A percentile compares a stretch with the other conserved stretches of the same genome.
These are phyloP conservation scores for Lophotriccus pileatus DNA, from an alignment of 2,797 vertebrate genomes.

Conservation along the genomic window DNA sequence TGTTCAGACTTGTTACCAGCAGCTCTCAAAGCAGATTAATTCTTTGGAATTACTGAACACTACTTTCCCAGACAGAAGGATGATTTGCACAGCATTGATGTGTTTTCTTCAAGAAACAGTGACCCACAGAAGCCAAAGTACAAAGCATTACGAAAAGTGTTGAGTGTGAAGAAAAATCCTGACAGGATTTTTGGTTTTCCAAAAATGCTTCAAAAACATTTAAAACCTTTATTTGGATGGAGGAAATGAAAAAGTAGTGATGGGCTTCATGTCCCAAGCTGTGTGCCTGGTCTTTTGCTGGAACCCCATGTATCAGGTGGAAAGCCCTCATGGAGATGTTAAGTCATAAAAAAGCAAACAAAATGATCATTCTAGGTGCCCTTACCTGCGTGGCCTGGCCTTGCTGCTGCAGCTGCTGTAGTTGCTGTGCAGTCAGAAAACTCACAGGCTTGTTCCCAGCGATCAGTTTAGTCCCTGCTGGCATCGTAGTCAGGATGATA, in stretches of 20 bases:
- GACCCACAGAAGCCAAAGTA: background rate
- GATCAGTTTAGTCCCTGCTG: conserved; percentile 94
- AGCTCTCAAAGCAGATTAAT: background rate
- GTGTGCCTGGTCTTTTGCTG: background rate
- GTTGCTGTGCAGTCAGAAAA: conserved; percentile 95
- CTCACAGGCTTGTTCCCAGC: conserved; percentile 97
- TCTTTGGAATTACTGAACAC: background rate
- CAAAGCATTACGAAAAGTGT: background rate
- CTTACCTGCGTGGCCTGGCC: conserved; percentile 94
- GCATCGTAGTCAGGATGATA: conserved; percentile 98
- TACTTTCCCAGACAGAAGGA: background rate
- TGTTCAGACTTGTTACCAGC: background rate
- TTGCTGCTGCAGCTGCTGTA: conserved; percentile 99
- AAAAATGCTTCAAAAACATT: background rate
- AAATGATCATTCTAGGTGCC: background rate
- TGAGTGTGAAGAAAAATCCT: background rate
- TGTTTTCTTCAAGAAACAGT: background rate
- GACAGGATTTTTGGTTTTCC: background rate
- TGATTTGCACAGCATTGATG: background rate
- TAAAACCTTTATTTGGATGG: background rate
- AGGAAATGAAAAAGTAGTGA: background rate
- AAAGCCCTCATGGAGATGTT: background rate
- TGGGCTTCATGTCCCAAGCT: background rate
- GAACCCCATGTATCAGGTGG: background rate
- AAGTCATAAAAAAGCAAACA: background rate